A percentile compares a stretch with the other conserved stretches of the same genome.
These are phyloP conservation scores for Turritopsis dohrnii DNA, from an alignment of 30 jellyfish, hydroid and myxozoan genomes.

Conservation along the genomic window DNA sequence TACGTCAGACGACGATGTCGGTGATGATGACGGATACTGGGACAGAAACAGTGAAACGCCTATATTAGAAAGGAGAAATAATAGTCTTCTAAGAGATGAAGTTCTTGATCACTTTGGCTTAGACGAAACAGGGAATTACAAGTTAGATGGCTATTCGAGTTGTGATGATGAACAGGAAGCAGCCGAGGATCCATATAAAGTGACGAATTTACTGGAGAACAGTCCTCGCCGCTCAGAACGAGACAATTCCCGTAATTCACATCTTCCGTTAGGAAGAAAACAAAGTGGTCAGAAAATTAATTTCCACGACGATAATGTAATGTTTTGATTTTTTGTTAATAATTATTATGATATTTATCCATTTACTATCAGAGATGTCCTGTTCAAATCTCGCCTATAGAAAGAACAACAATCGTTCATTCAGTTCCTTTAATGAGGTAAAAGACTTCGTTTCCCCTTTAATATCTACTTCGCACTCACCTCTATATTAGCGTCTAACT, in stretches of 20 bases:
- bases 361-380: background rate
- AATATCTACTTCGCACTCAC: no score
- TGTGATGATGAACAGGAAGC: background rate
- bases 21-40: background rate
- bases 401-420: no score
- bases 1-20: background rate
- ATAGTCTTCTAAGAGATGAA: background rate
- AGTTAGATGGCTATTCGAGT: background rate
- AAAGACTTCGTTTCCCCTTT: background rate
- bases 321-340: background rate
- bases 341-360: no score
- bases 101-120: constrained; percentile 6
- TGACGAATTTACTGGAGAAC: background rate
- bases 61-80: background rate
- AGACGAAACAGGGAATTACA: constrained; percentile 5
- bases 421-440: background rate
- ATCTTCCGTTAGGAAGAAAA: background rate
- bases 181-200: background rate
- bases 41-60: background rate
- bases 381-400: background rate
- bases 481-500: no score
- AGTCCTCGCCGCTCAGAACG: background rate
- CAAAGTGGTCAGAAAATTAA: background rate
- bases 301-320: background rate
- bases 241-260: background rate